Percentiles rank a stretch among this genome's conserved stretches.
Evolutionary conservation across 1,140 invertebrate species (phyloP).

Genomic region (Piezodorus guildinii): DNA sequence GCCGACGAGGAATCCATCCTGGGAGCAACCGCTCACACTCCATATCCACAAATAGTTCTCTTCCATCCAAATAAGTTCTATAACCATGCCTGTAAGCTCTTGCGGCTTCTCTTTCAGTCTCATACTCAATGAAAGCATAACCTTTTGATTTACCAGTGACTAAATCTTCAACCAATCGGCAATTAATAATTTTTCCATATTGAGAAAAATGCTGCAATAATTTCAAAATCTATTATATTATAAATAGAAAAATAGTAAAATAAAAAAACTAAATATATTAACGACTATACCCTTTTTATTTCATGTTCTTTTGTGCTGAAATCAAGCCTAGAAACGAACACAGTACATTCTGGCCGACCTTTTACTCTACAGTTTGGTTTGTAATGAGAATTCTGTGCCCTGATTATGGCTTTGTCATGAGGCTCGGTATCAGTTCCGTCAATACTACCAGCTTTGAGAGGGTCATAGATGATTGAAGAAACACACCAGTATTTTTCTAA

Average conservation of each 20-base stretch:
- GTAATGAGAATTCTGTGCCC: conserved; percentile 61
- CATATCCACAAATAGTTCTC: conserved; percentile 42
- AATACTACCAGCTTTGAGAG: conserved; percentile 61
- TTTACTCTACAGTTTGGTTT: conserved; percentile 50
- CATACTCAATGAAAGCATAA: conserved; percentile 79
- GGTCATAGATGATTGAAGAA: conserved; percentile 3
- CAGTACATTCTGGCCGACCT: conserved; percentile 56
- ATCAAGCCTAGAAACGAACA: conserved; percentile 70
- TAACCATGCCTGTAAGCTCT: conserved; percentile 45
- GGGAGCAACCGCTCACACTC: conserved; percentile 44
- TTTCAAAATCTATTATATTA: neutral
- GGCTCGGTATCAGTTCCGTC: conserved; percentile 72
- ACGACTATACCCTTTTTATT: conserved; percentile 31
- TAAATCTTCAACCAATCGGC: conserved; percentile 61
- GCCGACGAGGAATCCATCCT: conserved; percentile 71
- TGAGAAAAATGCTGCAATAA: conserved; percentile 46
- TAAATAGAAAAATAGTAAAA: neutral
- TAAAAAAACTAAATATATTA: conserved; percentile 17
- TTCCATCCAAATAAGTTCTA: conserved; percentile 55
- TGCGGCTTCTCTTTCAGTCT: conserved; percentile 44
- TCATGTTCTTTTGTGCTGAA: conserved; percentile 48
- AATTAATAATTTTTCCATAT: conserved; percentile 53
- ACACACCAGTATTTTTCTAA: conserved; percentile 4
- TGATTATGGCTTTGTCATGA: conserved; percentile 64
- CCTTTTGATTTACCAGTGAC: conserved; percentile 71